Evolutionary conservation across 92 coral and sea anemone genomes (phyloP), one percentile per base, ranked within the genome.

Genomic region (Montipora capitata): DNA sequence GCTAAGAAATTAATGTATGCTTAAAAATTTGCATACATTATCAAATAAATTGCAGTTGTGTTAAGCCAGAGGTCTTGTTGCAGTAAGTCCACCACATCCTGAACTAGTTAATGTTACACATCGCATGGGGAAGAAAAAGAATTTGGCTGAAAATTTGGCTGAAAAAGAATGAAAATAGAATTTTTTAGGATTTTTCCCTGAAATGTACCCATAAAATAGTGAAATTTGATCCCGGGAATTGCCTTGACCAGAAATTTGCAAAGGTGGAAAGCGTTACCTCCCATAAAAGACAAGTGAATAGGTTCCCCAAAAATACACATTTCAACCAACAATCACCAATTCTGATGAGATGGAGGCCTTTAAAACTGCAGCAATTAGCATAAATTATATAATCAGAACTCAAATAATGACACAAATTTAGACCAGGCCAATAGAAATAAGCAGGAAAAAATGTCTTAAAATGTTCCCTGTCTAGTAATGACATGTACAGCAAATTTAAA

Each of bases 401-500:
- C 38, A 66, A 66, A 66, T 13, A 39, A 66, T 66, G 72, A 5
- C 72, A 66, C 72, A 4, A 66, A 66, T 66, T 0, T 15, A 66
- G 72, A 66, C 72, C 72, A 66, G 38, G 41, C 7, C 5, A 0
- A 44, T 44, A 44, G 49, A 44, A 44, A 44, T 44, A 44, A 7
- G 0, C 62, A 56, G 62, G 62, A 14, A 9, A 56, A 18, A 39
- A 66, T 66, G 39, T 66, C 1, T 16, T 2, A 44, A 2, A 66
- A 66, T 66, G 72, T 66, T 66, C 72, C 72, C 72, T 66, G 72
- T 39, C 39, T 66, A 66, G 72, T 66, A 39, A 66, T 66, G 72
- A 66, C 39, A 66, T 18, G 39, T 16, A 66, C 40, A 66, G 72
- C 72, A 18, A 66, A 66, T 66, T 66, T 2, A 39, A 66, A 66